Conservation (phyloP, 2,113 vertebrate species). For the Odontophorus gujanensis region DNA sequence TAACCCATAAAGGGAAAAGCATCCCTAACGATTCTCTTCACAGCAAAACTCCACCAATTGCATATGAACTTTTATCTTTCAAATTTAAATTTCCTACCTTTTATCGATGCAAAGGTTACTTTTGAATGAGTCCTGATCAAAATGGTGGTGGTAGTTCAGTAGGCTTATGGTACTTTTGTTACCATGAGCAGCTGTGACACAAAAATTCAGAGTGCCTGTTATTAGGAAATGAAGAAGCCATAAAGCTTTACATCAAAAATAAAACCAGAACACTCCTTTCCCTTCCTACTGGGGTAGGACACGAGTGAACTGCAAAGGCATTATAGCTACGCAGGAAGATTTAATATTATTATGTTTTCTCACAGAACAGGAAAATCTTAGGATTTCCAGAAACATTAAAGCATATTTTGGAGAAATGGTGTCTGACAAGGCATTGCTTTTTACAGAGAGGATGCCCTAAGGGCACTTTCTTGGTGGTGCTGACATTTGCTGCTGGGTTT, state of each 20-base stretch:
- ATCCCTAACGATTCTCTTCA: neutral
- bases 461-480: neutral
- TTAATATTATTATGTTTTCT: neutral
- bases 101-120: neutral
- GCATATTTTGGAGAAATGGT: neutral
- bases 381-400: neutral
- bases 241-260: neutral
- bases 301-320: neutral
- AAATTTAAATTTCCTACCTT: neutral
- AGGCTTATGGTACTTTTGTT: rapidly evolving
- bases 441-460: neutral
- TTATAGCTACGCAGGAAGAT: neutral
- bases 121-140: neutral
- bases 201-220: neutral
- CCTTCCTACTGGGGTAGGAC: neutral
- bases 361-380: neutral
- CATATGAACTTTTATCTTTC: neutral
- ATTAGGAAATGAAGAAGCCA: neutral
- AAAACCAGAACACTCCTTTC: neutral
- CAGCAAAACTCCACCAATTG: neutral
- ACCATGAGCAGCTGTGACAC: neutral
- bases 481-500: neutral
- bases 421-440: slow-evolving; percentile 12
- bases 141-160: neutral
- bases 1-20: neutral